phyloP scores from a whole-genome alignment of 2,888 invertebrate genomes.

The Cantharis nigra region DNA sequence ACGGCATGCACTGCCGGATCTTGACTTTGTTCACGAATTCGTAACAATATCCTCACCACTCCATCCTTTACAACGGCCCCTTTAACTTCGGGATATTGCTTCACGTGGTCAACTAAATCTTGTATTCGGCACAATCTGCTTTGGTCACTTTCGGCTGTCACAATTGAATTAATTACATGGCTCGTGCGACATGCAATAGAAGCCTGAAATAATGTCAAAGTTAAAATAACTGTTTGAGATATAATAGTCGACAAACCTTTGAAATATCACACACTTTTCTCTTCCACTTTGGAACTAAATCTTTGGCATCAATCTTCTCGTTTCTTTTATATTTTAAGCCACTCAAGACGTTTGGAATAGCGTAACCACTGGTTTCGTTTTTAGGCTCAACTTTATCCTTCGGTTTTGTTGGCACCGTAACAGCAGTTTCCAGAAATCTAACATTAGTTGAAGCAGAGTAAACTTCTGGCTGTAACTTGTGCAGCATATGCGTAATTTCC shows the following conservation, averaged over 20 bases:
- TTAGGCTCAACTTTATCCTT: constrained; percentile 8
- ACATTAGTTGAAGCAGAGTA: constrained; percentile 47
- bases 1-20: constrained; percentile 52
- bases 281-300: constrained; percentile 58
- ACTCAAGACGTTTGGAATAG: constrained; percentile 54
- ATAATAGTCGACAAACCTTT: constrained; percentile 33
- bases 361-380: constrained; percentile 36
- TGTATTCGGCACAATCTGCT: constrained; percentile 68
- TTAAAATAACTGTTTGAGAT: neutral
- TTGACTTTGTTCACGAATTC: constrained; percentile 56
- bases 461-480: constrained; percentile 55
- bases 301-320: constrained; percentile 42
- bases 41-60: constrained; percentile 67
- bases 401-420: neutral
- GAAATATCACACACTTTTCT: constrained; percentile 43
- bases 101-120: constrained; percentile 73
- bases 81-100: constrained; percentile 73
- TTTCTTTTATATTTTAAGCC: constrained; percentile 53
- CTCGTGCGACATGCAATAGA: constrained; percentile 68
- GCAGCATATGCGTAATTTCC: constrained; percentile 58
- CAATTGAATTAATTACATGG: constrained; percentile 68
- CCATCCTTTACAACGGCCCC: constrained; percentile 77
- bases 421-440: constrained; percentile 43
- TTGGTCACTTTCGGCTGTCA: constrained; percentile 60
- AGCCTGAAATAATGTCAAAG: constrained; percentile 54